These are phyloP conservation scores for Gastrophryne carolinensis DNA, from an alignment of 2,797 vertebrate species.

Conservation along the genomic window DNA sequence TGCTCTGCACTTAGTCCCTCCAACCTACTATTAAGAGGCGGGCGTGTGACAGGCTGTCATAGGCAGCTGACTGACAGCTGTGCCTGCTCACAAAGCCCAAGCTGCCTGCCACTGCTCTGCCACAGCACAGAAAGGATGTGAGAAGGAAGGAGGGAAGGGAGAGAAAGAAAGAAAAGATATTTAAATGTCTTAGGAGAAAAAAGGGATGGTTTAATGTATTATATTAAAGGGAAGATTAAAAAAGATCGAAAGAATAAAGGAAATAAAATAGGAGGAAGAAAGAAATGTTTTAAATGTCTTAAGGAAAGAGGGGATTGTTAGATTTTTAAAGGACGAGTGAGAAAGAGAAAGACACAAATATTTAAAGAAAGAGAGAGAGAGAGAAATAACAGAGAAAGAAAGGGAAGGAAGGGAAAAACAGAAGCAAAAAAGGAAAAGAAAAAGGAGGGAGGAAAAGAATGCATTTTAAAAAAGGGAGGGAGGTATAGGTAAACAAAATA, in stretches of 20 bases:
- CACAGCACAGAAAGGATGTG: background rate
- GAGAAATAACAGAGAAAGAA: background rate
- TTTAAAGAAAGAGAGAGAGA: background rate
- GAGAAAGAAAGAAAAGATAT: background rate
- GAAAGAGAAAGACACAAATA: too few relatives aligned
- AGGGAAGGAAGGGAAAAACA: background rate
- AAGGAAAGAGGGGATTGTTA: too few relatives aligned
- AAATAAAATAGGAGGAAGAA: too few relatives aligned
- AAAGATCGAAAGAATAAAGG: too few relatives aligned
- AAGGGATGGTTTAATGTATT: too few relatives aligned
- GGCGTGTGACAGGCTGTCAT: slow-evolving; percentile 82
- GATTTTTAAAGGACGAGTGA: too few relatives aligned
- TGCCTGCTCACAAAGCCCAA: slow-evolving; percentile 62
- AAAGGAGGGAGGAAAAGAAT: slow-evolving; percentile 1
- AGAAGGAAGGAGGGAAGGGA: background rate
- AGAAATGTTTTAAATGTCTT: too few relatives aligned
- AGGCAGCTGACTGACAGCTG: slow-evolving; percentile 87
- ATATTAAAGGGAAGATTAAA: too few relatives aligned
- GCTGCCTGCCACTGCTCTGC: background rate
- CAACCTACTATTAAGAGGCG: slow-evolving; percentile 77
- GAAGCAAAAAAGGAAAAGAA: background rate
- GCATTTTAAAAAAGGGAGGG: slow-evolving; percentile 27
- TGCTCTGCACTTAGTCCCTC: slow-evolving; percentile 74
- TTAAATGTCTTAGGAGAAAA: too few relatives aligned
- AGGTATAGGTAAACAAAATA: too few relatives aligned